Conservation (phyloP, 2,113 vertebrate species). For the Picathartes gymnocephalus region DNA sequence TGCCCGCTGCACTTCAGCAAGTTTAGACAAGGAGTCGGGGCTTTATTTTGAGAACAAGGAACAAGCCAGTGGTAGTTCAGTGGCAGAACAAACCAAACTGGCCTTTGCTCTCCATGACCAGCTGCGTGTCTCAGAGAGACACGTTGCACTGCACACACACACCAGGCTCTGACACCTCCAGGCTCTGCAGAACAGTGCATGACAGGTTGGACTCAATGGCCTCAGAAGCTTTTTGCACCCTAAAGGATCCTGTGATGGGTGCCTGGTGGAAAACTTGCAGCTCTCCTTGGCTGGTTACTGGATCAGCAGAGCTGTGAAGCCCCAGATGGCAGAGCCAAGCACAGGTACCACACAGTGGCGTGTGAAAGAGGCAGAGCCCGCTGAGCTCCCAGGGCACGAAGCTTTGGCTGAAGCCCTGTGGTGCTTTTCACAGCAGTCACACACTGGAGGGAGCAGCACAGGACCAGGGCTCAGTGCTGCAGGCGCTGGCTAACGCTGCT, state of each 20-base stretch:
- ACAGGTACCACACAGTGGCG: not conserved
- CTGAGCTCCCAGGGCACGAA: rapidly evolving
- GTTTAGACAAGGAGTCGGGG: not conserved
- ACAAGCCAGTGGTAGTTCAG: not conserved
- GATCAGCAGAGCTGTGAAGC: not conserved
- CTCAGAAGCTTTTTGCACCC: not conserved
- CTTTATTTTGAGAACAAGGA: not conserved
- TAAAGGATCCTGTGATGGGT: rapidly evolving
- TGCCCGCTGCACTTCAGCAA: not conserved
- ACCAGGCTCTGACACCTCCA: not conserved
- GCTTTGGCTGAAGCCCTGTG: rapidly evolving
- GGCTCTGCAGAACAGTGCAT: not conserved
- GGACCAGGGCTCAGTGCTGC: not conserved
- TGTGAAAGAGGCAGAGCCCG: not conserved
- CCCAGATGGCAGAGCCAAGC: not conserved
- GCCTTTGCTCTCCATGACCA: not conserved
- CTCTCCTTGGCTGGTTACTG: not conserved
- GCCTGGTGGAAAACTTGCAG: not conserved
- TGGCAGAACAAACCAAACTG: not conserved
- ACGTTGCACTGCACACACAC: not conserved
- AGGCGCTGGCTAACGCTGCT: rapidly evolving
- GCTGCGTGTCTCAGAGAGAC: not conserved
- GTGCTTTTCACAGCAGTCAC: not conserved
- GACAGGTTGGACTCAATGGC: not conserved
- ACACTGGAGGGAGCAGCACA: rapidly evolving